Base-by-base conservation (phyloP, 2,797 vertebrate species). In the Sus cebifrons region DNA sequence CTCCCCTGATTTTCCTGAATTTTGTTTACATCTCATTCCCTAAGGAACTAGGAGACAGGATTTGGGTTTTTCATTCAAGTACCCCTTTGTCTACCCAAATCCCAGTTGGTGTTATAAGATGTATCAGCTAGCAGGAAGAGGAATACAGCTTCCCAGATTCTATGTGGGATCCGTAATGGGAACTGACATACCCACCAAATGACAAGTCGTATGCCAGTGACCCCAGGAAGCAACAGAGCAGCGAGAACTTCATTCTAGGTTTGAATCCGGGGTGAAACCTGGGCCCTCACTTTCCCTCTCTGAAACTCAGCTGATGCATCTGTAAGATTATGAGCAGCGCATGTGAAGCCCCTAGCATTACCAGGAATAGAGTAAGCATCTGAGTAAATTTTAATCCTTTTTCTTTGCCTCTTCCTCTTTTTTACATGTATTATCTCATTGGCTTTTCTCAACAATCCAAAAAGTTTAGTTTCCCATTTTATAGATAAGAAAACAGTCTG, bases 11-110 rank as follows among this genome's bases (percentile, higher is more conserved):
- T 85, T 83, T 85, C 44, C 3, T 56, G 68, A 71, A 7, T 70
- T 27, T 73, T 90, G 54, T 96, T 94, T 96, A 20, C n/a, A 29
- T 91, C 36, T 82, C 94, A 10, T 73, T 88, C 67, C 21, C 52
- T 91, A 89, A 89, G 44, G 71, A 94, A 85, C 27, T 6, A 74
- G 52, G 44, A 32, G 54, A 78, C 18, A 75, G n/a, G n/a, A 83
- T 89, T 85, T 86, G 6, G 58, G 36, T 65, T 95, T 96, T 89
- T 52, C 32, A 49, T 85, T 49, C 58, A 15, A 40, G 9, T 20
- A 77, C 10, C 23, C 27, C 71, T 94, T 84, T 88, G 6, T 83
- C 49, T 91, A 49, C 7, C 83, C 32, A 88, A 81, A 90, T 68
- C 86, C 68, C 27, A 54, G 0, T 9, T 58, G 40, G 32, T 60